phyloP scores from a whole-genome alignment of 1,140 invertebrate species.

The Contarinia nasturtii region DNA sequence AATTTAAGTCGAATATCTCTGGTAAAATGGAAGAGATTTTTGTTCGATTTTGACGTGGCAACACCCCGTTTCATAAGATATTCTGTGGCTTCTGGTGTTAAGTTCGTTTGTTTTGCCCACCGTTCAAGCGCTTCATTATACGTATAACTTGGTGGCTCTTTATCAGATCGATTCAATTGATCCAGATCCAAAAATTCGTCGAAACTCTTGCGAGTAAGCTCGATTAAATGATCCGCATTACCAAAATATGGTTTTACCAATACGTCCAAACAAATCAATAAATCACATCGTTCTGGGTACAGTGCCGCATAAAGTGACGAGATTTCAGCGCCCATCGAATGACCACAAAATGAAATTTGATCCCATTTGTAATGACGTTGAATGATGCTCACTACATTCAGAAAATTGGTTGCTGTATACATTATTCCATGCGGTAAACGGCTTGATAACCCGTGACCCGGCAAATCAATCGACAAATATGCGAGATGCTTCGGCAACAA shows the following conservation, averaged over 20 bases:
- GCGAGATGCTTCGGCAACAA: constrained; percentile 32
- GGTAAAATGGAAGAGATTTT: constrained; percentile 31
- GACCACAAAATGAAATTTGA: constrained; percentile 35
- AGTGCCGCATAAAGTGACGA: constrained; percentile 28
- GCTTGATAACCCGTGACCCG: constrained; percentile 17
- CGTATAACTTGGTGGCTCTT: constrained; percentile 25
- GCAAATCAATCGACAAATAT: constrained; percentile 44
- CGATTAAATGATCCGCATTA: constrained; percentile 16
- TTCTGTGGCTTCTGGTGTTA: constrained; percentile 23
- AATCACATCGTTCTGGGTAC: constrained; percentile 33
- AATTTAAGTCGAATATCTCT: constrained; percentile 30
- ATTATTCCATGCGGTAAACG: background rate
- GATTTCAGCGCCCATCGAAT: constrained; percentile 37
- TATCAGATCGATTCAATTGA: constrained; percentile 7
- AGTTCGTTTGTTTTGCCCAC: too few species aligned
- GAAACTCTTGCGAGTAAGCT: constrained; percentile 11
- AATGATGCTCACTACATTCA: background rate
- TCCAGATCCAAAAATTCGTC: constrained; percentile 28
- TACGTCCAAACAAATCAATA: constrained; percentile 40
- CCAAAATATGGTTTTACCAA: constrained; percentile 23
- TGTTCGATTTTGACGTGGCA: constrained; percentile 23
- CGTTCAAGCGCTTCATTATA: constrained; percentile 1
- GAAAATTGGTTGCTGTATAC: constrained; percentile 8
- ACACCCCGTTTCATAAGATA: constrained; percentile 28
- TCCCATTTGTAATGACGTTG: constrained; percentile 26